phyloP scores from a whole-genome alignment of 1,140 invertebrate genomes.

The Drosophila nasuta region DNA sequence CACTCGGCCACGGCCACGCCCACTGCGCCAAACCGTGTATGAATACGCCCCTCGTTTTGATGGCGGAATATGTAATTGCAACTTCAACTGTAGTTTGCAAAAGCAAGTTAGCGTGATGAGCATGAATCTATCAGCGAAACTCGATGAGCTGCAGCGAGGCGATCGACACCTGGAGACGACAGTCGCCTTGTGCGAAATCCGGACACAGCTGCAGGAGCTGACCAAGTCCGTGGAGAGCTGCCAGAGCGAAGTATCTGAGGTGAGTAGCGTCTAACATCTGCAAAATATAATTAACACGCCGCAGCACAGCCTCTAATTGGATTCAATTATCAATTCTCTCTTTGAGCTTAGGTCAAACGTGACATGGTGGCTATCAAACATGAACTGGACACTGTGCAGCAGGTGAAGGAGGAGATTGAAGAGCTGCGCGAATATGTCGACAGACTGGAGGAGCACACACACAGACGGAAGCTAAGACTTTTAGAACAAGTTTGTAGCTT shows the following conservation, averaged over 20 bases:
- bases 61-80: conserved; percentile 27
- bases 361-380: conserved; percentile 97
- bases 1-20: conserved; percentile 32
- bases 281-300: conserved; percentile 2
- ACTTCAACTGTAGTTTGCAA: conserved; percentile 90
- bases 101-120: conserved; percentile 98
- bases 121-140: conserved; percentile 95
- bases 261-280: conserved; percentile 51
- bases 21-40: conserved; percentile 10
- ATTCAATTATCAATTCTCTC: not conserved
- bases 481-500: conserved; percentile 92
- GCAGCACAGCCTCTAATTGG: conserved; percentile 3
- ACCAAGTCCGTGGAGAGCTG: conserved; percentile 97
- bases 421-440: conserved; percentile 95
- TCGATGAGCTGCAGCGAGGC: conserved; percentile 95
- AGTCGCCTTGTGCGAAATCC: conserved; percentile 95
- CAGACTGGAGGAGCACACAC: conserved; percentile 94
- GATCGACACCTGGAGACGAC: conserved; percentile 95
- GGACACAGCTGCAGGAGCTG: conserved; percentile 95
- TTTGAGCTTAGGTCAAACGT: conserved; percentile 89
- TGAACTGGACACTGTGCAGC: conserved; percentile 95
- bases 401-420: conserved; percentile 97
- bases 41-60: conserved; percentile 18
- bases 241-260: conserved; percentile 95
- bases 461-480: conserved; percentile 93